Conservation (phyloP, 2,797 vertebrate genomes). For the Bufotes viridis region DNA sequence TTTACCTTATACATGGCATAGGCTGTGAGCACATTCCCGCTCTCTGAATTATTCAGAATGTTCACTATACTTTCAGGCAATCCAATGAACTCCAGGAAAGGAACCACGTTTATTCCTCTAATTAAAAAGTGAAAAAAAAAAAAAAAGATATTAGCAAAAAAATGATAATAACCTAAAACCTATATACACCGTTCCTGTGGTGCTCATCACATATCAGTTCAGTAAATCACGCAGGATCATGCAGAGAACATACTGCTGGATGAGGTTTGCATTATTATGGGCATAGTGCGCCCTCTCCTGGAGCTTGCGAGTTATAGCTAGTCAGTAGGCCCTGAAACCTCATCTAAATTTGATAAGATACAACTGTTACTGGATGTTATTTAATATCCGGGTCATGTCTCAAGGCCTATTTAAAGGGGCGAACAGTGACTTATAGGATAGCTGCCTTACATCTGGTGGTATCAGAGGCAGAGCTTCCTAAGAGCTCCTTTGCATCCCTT, state of each 20-base stretch:
- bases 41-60: conserved; percentile 90
- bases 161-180: not conserved
- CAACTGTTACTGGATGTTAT: not conserved
- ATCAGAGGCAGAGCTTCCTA: too few relatives aligned
- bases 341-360: not conserved
- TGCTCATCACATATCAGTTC: too few relatives aligned
- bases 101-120: conserved; percentile 94
- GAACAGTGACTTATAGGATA: too few relatives aligned
- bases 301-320: not conserved
- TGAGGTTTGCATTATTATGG: not conserved
- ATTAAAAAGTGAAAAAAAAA: conserved; percentile 56
- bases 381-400: too few relatives aligned
- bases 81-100: conserved; percentile 89
- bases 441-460: too few relatives aligned
- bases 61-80: conserved; percentile 86
- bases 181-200: too few relatives aligned
- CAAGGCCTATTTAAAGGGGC: too few relatives aligned
- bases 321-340: not conserved
- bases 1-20: conserved; percentile 97
- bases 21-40: conserved; percentile 91
- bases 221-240: not conserved
- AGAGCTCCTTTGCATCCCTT: too few relatives aligned
- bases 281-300: conserved; percentile 51
- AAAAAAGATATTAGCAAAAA: conserved; percentile 18
- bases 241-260: not conserved